Base-by-base conservation (phyloP, 2,888 invertebrate genomes). In the Entomobrya proxima region DNA sequence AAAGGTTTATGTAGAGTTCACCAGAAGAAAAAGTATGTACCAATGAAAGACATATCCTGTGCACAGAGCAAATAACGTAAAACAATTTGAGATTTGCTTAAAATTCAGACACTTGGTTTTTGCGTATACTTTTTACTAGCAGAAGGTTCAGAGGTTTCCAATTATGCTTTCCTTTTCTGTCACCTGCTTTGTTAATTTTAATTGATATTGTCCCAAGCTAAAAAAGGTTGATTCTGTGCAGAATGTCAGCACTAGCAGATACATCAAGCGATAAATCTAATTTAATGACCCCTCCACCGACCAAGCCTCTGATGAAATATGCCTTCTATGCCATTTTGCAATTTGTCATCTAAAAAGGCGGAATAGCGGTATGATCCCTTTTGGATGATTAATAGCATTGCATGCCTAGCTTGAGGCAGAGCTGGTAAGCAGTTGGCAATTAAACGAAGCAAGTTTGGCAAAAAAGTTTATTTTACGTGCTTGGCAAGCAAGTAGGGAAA, bases 251-350 rank as follows among this genome's bases (percentile, higher is more conserved):
- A 11, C 6, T 37, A 37, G 37, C 11, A 37, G 18, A 24, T 40
- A 6, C 24, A 21, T 67, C 21, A 21, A 40, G 67, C 40, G 21
- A 67, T 67, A 67, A 67, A 67, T 67, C 67, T 40, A 40, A 67
- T 67, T 40, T 67, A 67, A 67, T 67, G 67, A 40, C 64, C 64
- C n/a, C 6, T 55, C 47, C 11, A 11, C 37, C 5, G 11, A 7
- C 37, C 11, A 5, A 7, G 37, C 37, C 11, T 37, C 37, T 7
- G 11, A 37, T 37, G 37, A 37, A 37, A 37, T 37, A 37, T 37
- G 5, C 37, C 37, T 37, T 11, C 5, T 37, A 37, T 37, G 5
- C 5, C 58, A 5, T 15, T 30, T 55, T 58, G 58, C 58, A 58
- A 58, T 58, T 58, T 58, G 58, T 58, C 58, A 58, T 58, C 58